These are phyloP conservation scores for Dreissena rostriformis DNA, from an alignment of 1,140 invertebrate species.

Conservation along the genomic window DNA sequence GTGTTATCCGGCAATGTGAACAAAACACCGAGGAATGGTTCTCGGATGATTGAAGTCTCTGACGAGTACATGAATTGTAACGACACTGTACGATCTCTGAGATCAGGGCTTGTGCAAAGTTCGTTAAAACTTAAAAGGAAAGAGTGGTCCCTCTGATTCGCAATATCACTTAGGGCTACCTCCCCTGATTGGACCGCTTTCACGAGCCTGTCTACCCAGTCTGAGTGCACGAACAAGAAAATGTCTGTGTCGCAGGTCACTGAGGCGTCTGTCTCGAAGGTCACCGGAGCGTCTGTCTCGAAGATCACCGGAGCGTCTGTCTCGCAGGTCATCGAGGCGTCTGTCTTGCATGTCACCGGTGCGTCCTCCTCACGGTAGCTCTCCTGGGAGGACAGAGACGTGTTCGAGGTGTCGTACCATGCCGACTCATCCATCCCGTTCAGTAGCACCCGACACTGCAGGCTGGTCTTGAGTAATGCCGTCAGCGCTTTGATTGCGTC, in stretches of 20 bases:
- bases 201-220: slow-evolving; percentile 23
- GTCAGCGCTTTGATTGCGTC: background rate
- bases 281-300: too few relatives aligned
- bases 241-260: background rate
- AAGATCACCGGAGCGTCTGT: too few relatives aligned
- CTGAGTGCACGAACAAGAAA: slow-evolving; percentile 9
- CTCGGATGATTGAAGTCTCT: background rate
- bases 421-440: background rate
- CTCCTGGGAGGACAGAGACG: background rate
- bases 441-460: background rate
- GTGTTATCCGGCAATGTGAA: slow-evolving; percentile 30
- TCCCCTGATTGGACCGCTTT: slow-evolving; percentile 20
- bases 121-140: slow-evolving; percentile 17
- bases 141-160: background rate
- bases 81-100: slow-evolving; percentile 12
- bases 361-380: background rate
- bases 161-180: background rate
- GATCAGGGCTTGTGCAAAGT: background rate
- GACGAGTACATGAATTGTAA: slow-evolving; percentile 17
- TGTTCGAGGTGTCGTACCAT: too few relatives aligned
- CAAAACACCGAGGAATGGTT: slow-evolving; percentile 26
- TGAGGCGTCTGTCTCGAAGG: too few relatives aligned
- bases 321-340: too few relatives aligned
- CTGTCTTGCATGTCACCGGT: too few relatives aligned
- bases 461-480: slow-evolving; percentile 1